Evolutionary conservation across 2,797 vertebrate genomes (phyloP).

Genomic region (Molossus alvarezi): DNA sequence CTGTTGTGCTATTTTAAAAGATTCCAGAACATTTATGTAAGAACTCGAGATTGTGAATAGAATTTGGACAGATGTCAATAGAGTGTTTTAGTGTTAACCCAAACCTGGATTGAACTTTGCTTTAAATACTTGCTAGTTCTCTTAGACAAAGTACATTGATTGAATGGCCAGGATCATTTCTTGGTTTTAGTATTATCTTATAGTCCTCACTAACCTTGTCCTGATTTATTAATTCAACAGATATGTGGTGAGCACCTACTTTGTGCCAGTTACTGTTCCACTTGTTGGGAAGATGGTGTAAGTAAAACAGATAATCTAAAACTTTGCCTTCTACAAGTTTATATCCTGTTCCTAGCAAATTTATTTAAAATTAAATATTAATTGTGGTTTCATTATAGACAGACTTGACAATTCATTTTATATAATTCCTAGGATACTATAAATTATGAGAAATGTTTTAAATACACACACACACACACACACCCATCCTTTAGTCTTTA

Average conservation of each 20-base stretch:
- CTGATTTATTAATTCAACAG: conserved; percentile 15
- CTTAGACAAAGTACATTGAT: background rate
- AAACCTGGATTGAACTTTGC: conserved; percentile 22
- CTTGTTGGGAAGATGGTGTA: background rate
- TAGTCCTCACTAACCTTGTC: background rate
- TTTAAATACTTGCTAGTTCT: conserved; percentile 49
- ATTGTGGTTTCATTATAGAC: background rate
- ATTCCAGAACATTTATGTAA: conserved; percentile 60
- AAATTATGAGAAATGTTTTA: background rate
- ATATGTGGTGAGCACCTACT: background rate
- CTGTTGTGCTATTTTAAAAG: conserved; percentile 62
- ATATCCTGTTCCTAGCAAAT: background rate
- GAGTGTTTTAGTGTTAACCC: background rate
- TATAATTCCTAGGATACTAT: background rate
- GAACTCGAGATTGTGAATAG: conserved; percentile 63
- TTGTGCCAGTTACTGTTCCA: background rate
- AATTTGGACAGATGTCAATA: conserved; percentile 57
- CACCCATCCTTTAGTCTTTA: background rate
- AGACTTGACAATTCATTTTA: conserved; percentile 28
- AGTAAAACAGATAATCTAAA: conserved; percentile 33
- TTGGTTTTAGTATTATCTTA: background rate
- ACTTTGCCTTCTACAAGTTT: background rate
- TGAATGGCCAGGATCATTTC: background rate
- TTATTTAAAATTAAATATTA: conserved; percentile 56
- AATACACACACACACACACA: background rate